phyloP scores from a whole-genome alignment of 2,113 vertebrate genomes.

The Sterna hirundo region DNA sequence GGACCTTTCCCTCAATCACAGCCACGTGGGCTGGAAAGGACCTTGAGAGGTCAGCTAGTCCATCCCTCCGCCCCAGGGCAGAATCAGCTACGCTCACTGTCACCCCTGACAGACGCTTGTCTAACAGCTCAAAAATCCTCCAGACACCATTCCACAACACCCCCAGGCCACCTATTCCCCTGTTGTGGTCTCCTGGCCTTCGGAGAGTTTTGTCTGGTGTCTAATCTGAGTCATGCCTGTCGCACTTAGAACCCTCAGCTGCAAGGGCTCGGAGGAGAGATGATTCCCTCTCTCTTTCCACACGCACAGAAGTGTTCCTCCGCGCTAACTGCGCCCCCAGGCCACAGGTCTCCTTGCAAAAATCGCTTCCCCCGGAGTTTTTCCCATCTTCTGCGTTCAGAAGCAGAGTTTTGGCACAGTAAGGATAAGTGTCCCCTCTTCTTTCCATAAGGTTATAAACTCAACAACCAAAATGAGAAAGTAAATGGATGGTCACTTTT shows the following conservation, averaged over 20 bases:
- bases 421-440: neutral
- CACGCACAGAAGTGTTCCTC: neutral
- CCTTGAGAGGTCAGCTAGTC: conserved; percentile 24
- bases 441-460: neutral
- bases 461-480: neutral
- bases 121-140: conserved; percentile 27
- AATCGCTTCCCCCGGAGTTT: neutral
- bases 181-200: neutral
- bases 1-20: conserved; percentile 25
- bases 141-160: conserved; percentile 29
- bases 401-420: neutral
- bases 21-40: conserved; percentile 23
- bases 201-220: conserved; percentile 11
- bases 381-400: neutral
- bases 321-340: fast-evolving
- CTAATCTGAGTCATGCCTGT: conserved; percentile 32
- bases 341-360: neutral
- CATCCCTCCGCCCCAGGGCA: neutral
- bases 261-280: neutral
- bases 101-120: neutral
- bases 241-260: neutral
- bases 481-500: neutral
- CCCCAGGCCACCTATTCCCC: neutral
- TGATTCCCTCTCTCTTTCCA: neutral
- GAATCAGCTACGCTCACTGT: neutral